phyloP scores from a whole-genome alignment of 2,888 invertebrate species.

The Papilio gigon region DNA sequence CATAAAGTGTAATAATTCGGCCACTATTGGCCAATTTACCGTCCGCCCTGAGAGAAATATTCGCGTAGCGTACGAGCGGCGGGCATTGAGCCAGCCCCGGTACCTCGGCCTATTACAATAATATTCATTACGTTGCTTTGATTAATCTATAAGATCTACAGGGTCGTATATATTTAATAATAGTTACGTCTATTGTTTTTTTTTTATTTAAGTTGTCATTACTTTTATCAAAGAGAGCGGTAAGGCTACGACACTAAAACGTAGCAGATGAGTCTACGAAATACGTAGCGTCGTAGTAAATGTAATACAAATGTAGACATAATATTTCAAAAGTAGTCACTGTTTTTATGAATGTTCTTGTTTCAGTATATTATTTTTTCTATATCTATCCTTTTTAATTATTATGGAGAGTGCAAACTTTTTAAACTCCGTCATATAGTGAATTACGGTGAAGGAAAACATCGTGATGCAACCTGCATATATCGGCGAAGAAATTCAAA shows the following conservation, averaged over 20 bases:
- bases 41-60: slow-evolving; percentile 20
- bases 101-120: slow-evolving; percentile 19
- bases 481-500: no score
- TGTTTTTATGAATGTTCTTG: no score
- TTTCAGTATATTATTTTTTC: no score
- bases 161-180: not conserved
- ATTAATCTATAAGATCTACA: not conserved
- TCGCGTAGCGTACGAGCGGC: slow-evolving; percentile 10
- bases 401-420: no score
- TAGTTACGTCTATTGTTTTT: no score
- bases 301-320: no score
- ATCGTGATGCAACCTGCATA: no score
- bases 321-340: no score
- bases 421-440: no score
- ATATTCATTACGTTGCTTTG: slow-evolving; percentile 15
- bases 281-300: not conserved
- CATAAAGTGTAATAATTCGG: slow-evolving; percentile 25
- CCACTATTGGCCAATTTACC: slow-evolving; percentile 24
- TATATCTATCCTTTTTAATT: no score
- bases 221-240: not conserved
- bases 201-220: no score
- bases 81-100: slow-evolving; percentile 1
- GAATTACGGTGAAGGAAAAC: no score
- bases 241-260: not conserved
- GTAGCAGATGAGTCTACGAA: not conserved